phyloP scores from a whole-genome alignment of 1,140 invertebrate species.

The Aphaenogaster ashmeadi region DNA sequence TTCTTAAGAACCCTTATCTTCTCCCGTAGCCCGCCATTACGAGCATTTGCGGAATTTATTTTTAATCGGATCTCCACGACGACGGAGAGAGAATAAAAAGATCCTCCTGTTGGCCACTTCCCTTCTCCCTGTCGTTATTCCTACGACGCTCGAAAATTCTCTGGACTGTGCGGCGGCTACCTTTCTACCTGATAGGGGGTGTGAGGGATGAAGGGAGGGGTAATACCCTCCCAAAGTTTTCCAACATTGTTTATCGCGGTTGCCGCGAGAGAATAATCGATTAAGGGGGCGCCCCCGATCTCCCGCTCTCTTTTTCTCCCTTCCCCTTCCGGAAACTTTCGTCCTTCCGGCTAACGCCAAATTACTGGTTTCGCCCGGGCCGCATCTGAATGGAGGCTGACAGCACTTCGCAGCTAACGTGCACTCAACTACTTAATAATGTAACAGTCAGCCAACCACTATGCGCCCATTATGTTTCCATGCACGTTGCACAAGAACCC shows the following conservation, averaged over 20 bases:
- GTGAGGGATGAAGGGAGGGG: not conserved
- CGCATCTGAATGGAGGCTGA: slow-evolving; percentile 79
- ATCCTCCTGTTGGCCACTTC: slow-evolving; percentile 30
- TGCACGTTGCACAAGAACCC: slow-evolving; percentile 76
- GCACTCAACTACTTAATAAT: slow-evolving; percentile 84
- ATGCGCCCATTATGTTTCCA: slow-evolving; percentile 82
- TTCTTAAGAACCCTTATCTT: slow-evolving; percentile 62
- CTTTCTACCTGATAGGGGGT: slow-evolving; percentile 22
- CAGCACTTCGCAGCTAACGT: slow-evolving; percentile 81
- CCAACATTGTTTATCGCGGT: slow-evolving; percentile 63
- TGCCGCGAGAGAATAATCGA: slow-evolving; percentile 66
- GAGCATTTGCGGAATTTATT: slow-evolving; percentile 61
- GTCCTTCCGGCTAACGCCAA: slow-evolving; percentile 58
- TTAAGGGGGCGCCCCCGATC: slow-evolving; percentile 26
- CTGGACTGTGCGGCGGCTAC: slow-evolving; percentile 36
- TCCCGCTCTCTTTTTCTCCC: slow-evolving; percentile 48
- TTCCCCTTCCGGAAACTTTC: slow-evolving; percentile 54
- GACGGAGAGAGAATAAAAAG: slow-evolving; percentile 49
- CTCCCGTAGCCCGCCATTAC: slow-evolving; percentile 21
- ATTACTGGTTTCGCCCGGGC: slow-evolving; percentile 72
- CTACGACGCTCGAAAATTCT: slow-evolving; percentile 51
- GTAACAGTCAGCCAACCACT: slow-evolving; percentile 83
- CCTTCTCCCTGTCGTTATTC: slow-evolving; percentile 16
- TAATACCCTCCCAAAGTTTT: slow-evolving; percentile 51
- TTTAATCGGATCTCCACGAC: slow-evolving; percentile 52